Base-by-base conservation (phyloP, 2,888 invertebrate genomes). In the Tenthredo livida region DNA sequence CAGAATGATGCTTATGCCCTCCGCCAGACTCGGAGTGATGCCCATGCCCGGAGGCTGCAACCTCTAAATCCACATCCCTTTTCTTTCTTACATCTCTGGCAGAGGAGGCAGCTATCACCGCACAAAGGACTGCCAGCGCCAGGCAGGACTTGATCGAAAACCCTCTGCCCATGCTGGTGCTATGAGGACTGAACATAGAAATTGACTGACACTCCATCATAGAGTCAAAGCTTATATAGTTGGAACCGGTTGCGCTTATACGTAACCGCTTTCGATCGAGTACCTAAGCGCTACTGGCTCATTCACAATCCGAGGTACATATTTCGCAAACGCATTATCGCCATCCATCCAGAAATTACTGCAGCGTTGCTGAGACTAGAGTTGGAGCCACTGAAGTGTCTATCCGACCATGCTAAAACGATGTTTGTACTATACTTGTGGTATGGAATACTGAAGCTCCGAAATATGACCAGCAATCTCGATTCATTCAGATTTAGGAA, bases 1-100 rank as follows among this genome's bases (percentile, higher is more conserved):
- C 95, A 1, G 95, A 94, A 88, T 96, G 96, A 89, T 96, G 96
- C 85, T 96, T 95, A 88, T 96, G 95, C 0, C 97, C 97, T n/a
- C 96, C 96, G 25, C 96, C 96, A 84, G 94, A 94, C 91, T 96
- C 96, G 89, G 65, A 67, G 67, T 83, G 83, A 70, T 83, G 83
- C 1, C 82, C 87, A 43, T 88, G 87, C 78, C 86, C 84, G 3
- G 86, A 85, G 2, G 85, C 84, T 21, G 86, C 88, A 4, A 85
- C 87, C 33, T 47, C 86, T 10, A 83, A 40, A 40, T 80, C 80
- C n/a, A 61, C 12, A 29, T 83, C 83, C 70, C 87, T 86, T 15
- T 86, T 85, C 10, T 61, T 65, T 33, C 87, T 88, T n/a, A 87
- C 70, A 72, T 90, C 88, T 37, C 89, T 88, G 1, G 90, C 92